Base-by-base conservation (phyloP, 2,113 vertebrate genomes). In the Cacatua alba region DNA sequence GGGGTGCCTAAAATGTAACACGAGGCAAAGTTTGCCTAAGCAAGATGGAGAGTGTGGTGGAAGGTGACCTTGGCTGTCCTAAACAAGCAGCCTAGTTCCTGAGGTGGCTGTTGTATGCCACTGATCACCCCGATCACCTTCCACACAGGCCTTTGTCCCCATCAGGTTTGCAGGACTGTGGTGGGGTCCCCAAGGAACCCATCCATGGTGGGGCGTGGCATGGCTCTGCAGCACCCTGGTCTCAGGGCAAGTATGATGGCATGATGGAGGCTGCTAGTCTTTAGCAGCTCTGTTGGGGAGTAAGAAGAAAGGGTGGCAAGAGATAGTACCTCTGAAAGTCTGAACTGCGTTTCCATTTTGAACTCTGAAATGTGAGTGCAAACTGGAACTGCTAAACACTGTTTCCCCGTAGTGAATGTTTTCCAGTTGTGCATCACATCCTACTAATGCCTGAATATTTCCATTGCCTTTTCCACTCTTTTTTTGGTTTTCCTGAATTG, bases 351-450 rank as follows among this genome's bases (percentile, higher is more conserved):
- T 29, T 82, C 63, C 23, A 43, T 70, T 82, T 79, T 74, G 46
- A 59, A 4, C 69, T 82, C 53, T 46, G 65, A 62, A 90, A 92
- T 41, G 62, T 85, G 87, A 95, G 81, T 21, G 10, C 33, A 41
- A 62, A 85, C 59, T 70, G 39, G 16, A 96, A 95, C 87, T 92
- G 77, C 35, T 69, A 75, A 94, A 82, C 62, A 44, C 33, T 7
- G 3, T 74, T 68, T 92, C 63, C 64, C 11, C 62, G 60, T 86
- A 97, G 95, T 94, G 72, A 96, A 70, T 41, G 16, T 53, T 96
- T 96, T 96, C 94, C 78, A 75, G 96, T 85, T 82, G 19, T 77
- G 91, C 70, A 65, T 82, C 69, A 44, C 65, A 82, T 88, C 41
- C 88, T 95, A 57, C 53, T 92, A 82, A 77, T 70, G 29, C 33